These are phyloP conservation scores for Meliscaeva auricollis DNA, from an alignment of 2,888 invertebrate genomes.

Conservation along the genomic window DNA sequence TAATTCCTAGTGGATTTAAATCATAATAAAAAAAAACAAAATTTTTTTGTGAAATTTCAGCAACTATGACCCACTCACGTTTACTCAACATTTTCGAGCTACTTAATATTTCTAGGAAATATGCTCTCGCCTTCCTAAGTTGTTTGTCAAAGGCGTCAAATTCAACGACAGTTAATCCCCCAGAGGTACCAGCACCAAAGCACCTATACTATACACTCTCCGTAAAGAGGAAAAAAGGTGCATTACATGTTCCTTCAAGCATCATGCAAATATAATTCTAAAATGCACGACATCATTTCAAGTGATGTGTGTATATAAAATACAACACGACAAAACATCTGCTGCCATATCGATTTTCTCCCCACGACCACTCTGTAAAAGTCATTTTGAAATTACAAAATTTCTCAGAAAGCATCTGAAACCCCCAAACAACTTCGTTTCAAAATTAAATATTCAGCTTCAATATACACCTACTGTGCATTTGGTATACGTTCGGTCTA, in stretches of 20 bases:
- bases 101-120: not conserved
- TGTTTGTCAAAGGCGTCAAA: not conserved
- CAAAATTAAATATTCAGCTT: constrained; percentile 65
- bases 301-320: constrained; percentile 28
- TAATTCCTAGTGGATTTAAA: too few relatives aligned
- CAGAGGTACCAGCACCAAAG: too few relatives aligned
- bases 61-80: not conserved
- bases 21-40: too few relatives aligned
- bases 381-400: constrained; percentile 55
- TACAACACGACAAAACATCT: constrained; percentile 17
- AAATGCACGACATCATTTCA: constrained; percentile 25
- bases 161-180: constrained; percentile 5
- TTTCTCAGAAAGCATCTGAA: constrained; percentile 7
- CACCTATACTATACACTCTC: not conserved
- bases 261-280: constrained; percentile 23
- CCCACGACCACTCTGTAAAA: constrained; percentile 35
- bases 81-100: not conserved
- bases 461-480: not conserved
- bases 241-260: constrained; percentile 14
- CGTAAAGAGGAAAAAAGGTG: not conserved
- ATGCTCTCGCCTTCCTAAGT: not conserved
- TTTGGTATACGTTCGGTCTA: not conserved
- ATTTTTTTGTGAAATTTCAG: not conserved
- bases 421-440: constrained; percentile 22
- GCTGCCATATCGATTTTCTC: constrained; percentile 49